A percentile compares a stretch with the other conserved stretches of the same genome.
Conservation (phyloP, 1,140 invertebrate species). For the Drosophila sulfurigaster region DNA sequence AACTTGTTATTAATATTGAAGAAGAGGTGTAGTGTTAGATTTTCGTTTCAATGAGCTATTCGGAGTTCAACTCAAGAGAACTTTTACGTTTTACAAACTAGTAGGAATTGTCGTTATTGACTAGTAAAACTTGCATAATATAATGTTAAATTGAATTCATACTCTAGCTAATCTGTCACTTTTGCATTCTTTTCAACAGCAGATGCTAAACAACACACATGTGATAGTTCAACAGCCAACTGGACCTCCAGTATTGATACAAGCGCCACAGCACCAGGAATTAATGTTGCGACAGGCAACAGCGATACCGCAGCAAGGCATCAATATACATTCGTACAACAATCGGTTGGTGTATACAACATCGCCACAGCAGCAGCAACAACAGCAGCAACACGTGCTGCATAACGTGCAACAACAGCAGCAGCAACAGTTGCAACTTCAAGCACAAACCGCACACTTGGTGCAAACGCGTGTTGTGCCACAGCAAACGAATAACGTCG, state of each 20-base stretch:
- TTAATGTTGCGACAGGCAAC: conserved; percentile 78
- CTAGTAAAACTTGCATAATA: too few relatives aligned
- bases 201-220: conserved; percentile 78
- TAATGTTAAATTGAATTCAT: neutral
- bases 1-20: too few relatives aligned
- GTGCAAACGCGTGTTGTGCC: conserved; percentile 72
- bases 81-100: too few relatives aligned
- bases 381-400: conserved; percentile 56
- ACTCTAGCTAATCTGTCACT: neutral
- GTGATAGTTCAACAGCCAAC: conserved; percentile 77
- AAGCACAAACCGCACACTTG: conserved; percentile 66
- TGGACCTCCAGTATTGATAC: conserved; percentile 74
- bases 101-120: too few relatives aligned
- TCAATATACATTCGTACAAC: conserved; percentile 71
- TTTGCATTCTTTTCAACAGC: neutral
- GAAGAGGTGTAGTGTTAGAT: too few relatives aligned
- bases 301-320: conserved; percentile 62
- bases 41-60: too few relatives aligned
- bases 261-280: conserved; percentile 75
- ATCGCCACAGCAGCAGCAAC: conserved; percentile 69
- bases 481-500: conserved; percentile 65
- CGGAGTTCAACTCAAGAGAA: too few relatives aligned
- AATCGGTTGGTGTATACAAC: conserved; percentile 72
- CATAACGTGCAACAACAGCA: conserved; percentile 74
- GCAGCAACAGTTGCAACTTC: conserved; percentile 70